Evolutionary conservation across 1,140 invertebrate species (phyloP), one percentile per base, ranked within the genome.

Genomic region (Drosophila ambigua): DNA sequence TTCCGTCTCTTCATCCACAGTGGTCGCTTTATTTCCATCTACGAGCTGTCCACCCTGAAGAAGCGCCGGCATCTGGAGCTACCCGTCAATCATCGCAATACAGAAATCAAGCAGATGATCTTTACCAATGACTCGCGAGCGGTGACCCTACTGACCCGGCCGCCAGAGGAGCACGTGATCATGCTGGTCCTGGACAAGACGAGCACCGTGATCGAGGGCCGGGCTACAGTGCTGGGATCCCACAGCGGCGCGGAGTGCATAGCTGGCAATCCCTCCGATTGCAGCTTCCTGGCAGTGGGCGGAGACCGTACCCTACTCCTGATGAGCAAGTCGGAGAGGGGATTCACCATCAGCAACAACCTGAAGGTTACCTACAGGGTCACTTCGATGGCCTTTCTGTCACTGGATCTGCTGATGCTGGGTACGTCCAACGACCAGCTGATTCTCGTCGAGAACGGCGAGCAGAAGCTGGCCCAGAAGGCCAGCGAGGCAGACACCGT

Each of bases 181-280:
- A 95, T 94, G 89, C 96, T 95, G 90, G 94, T 95, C 69, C 95
- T 96, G 93, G 96, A 97, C 74, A 97, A 96, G 85, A 94, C 94
- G 0, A 95, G 95, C 90, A 93, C 97, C 0, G 94, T 96, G 71
- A 95, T 95, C 13, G 94, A 93, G 39, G 93, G 94, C 1, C 95
- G 95, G 69, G 92, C 95, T 65, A 93, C 94, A 28, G 94, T 93
- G 72, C 77, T 91, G 0, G 94, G 94, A 31, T 93, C 92, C 15
- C 87, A 92, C 4, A 91, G 92, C 2, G 66, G 65, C 1, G 79
- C 85, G 45, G 79, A 90, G 53, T 84, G 80, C 53, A 73, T 92
- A 46, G 77, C 90, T 1, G 85, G 87, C 11, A 96, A 96, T 93
- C 96, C 96, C 4, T 93, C 92, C 46, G 96, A 97, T 74, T 92